Conservation (phyloP, 2,888 invertebrate species). For the Hemaris fuciformis region DNA sequence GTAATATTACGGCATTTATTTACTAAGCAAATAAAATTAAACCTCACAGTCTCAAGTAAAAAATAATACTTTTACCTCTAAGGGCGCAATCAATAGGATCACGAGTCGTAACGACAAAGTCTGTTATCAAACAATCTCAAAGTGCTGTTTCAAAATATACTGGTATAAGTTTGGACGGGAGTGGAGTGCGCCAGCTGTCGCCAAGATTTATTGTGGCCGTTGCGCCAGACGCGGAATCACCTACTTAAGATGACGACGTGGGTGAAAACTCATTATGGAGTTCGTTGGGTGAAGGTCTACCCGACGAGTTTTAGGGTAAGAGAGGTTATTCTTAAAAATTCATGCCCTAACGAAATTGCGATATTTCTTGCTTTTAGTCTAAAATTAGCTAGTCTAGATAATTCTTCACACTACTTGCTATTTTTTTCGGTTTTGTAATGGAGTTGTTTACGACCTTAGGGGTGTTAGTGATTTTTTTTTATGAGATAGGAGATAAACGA, state of each 20-base stretch:
- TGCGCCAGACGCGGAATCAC: constrained; percentile 1
- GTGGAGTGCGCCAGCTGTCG: constrained; percentile 42
- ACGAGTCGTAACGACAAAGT: constrained; percentile 1
- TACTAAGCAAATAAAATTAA: too few relatives aligned
- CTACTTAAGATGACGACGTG: constrained; percentile 10
- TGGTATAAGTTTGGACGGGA: constrained; percentile 40
- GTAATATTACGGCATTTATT: too few relatives aligned
- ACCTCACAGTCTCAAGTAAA: too few relatives aligned
- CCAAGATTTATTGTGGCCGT: constrained; percentile 38
- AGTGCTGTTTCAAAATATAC: constrained; percentile 35
- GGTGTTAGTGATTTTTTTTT: too few relatives aligned
- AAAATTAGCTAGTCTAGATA: background rate
- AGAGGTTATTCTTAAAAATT: background rate
- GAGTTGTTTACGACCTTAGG: too few relatives aligned
- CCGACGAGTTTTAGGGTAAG: background rate
- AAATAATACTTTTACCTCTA: background rate
- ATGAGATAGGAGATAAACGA: too few relatives aligned
- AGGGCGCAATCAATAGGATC: background rate
- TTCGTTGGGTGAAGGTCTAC: background rate
- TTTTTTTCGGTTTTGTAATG: too few relatives aligned
- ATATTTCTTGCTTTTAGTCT: background rate
- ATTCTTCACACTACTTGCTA: background rate
- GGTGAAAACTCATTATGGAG: constrained; percentile 2
- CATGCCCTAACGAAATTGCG: background rate
- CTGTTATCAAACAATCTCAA: constrained; percentile 15